phyloP scores from a whole-genome alignment of 2,888 invertebrate species.

The Drosophila picticornis region DNA sequence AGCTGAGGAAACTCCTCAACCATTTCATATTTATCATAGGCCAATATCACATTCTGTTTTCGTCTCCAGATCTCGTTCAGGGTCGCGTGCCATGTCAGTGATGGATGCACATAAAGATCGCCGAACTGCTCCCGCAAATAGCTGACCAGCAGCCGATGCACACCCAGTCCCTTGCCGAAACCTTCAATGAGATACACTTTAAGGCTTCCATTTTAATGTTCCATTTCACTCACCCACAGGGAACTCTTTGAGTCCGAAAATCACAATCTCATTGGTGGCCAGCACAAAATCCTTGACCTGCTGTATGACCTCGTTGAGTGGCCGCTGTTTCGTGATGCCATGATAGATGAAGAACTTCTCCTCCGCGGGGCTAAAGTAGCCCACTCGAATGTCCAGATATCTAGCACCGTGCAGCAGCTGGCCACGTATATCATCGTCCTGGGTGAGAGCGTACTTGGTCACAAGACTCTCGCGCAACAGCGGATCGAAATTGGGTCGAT shows the following conservation, averaged over 20 bases:
- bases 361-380: slow-evolving; percentile 85
- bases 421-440: slow-evolving; percentile 87
- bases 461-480: slow-evolving; percentile 84
- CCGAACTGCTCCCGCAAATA: slow-evolving; percentile 87
- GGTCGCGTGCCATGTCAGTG: slow-evolving; percentile 85
- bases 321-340: slow-evolving; percentile 86
- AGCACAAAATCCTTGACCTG: slow-evolving; percentile 87
- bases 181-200: slow-evolving; percentile 74
- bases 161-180: slow-evolving; percentile 84
- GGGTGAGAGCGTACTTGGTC: slow-evolving; percentile 86
- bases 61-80: slow-evolving; percentile 86
- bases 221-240: slow-evolving; percentile 86
- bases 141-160: slow-evolving; percentile 86
- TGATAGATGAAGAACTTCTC: slow-evolving; percentile 87
- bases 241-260: slow-evolving; percentile 88
- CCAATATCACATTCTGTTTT: slow-evolving; percentile 86
- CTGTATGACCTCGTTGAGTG: slow-evolving; percentile 86
- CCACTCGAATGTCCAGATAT: slow-evolving; percentile 88
- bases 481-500: slow-evolving; percentile 84
- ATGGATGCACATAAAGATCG: slow-evolving; percentile 86
- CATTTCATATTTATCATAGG: slow-evolving; percentile 86
- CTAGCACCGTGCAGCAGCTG: slow-evolving; percentile 88
- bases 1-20: slow-evolving; percentile 82
- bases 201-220: neutral
- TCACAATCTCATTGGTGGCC: slow-evolving; percentile 87